Conservation (phyloP, 2,888 invertebrate species). For the Priocnemis perturbator region DNA sequence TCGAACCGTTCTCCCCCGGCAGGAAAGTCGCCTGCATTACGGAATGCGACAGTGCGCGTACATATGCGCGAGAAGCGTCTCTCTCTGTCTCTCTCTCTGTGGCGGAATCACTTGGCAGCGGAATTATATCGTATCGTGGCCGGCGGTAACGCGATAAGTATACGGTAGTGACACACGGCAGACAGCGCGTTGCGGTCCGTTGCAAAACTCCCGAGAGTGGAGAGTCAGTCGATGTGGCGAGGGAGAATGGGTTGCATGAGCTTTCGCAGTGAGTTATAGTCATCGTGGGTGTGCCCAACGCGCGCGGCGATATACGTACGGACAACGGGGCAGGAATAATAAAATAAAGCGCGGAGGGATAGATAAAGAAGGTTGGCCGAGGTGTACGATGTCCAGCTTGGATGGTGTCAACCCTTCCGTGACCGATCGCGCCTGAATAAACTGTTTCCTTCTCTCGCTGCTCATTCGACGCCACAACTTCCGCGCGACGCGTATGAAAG, state of each 20-base stretch:
- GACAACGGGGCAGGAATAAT: slow-evolving; percentile 58
- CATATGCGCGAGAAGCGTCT: no score
- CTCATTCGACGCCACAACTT: no score
- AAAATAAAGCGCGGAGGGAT: slow-evolving; percentile 53
- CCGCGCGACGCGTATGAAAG: no score
- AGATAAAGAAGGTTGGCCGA: slow-evolving; percentile 44
- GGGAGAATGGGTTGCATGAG: slow-evolving; percentile 50
- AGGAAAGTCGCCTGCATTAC: no score
- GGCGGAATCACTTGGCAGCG: no score
- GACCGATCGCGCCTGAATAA: neutral
- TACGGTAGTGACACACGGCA: slow-evolving; percentile 49
- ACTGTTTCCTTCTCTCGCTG: no score
- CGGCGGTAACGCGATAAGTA: slow-evolving; percentile 51
- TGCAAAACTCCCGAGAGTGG: slow-evolving; percentile 43
- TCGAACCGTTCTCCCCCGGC: no score
- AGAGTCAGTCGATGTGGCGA: slow-evolving; percentile 5
- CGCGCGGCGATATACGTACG: slow-evolving; percentile 44
- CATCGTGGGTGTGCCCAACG: slow-evolving; percentile 58
- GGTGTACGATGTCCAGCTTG: neutral
- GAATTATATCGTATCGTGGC: slow-evolving; percentile 5
- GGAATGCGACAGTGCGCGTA: no score
- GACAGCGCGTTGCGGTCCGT: slow-evolving; percentile 31
- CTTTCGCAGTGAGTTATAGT: slow-evolving; percentile 64
- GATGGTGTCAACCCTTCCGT: neutral
- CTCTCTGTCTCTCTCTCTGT: no score